Base-by-base conservation (phyloP, 2,113 vertebrate species). In the Phylloscopus trochiloides region DNA sequence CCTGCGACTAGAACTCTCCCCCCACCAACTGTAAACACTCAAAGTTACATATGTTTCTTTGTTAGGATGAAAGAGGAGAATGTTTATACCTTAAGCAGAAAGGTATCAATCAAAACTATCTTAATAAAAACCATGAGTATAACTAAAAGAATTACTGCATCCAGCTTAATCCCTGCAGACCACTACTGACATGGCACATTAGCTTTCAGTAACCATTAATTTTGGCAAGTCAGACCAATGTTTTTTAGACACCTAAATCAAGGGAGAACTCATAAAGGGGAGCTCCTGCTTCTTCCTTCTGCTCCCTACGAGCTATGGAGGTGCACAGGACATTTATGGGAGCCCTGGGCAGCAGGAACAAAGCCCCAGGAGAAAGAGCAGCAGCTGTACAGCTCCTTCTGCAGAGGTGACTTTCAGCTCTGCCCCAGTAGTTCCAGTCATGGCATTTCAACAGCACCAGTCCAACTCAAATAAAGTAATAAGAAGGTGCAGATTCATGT, bases 201-300 rank as follows among this genome's bases (percentile, higher is more conserved):
- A 62, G 31, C 29, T 68, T 58, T 57, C 16, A 13, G 26, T 47
- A 75, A 50, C 14, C 50, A 50, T 43, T 34, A 7, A n/a, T 73
- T 81, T 36, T 73, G 67, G 21, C 54, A 71, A 61, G n/a, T 42
- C 19, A 72, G 17, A 40, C 8, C 0, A 0, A 38, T 45, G 22
- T 20, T 52, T 63, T 31, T 63, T 31, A 34, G 32, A 57, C 32
- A 58, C 24, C 14, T 43, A 72, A 25, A 88, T 21, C 26, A 77
- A 42, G 18, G 42, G 38, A 54, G 17, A 81, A 42, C 3, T 21
- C 52, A 47, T 19, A 14, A 68, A 59, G 5, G 8, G 25, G 11
- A 73, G 40, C 29, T n/a, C 45, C 32, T 54, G 24, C 55, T 91
- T 26, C 34, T 72, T 42, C 45, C 47, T 61, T 1, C 43, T 55